These are phyloP conservation scores for Tiliacea aurago DNA, from an alignment of 2,888 invertebrate species.

Conservation along the genomic window DNA sequence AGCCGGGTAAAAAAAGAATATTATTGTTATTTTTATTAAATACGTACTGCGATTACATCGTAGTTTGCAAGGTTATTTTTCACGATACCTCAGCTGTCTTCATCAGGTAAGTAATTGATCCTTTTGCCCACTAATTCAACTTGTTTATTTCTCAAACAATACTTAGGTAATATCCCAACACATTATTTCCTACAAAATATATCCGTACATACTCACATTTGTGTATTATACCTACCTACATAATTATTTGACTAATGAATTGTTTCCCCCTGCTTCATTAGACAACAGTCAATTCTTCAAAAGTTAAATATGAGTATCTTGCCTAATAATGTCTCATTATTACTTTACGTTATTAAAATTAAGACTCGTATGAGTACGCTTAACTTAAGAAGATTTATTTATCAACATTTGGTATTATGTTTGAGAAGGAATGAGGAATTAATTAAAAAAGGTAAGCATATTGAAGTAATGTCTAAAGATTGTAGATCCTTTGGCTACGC, in stretches of 20 bases:
- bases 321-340: constrained; percentile 87
- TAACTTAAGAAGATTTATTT: constrained; percentile 63
- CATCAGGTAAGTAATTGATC: not conserved
- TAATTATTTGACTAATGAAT: constrained; percentile 77
- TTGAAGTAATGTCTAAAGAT: not conserved
- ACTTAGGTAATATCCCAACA: not conserved
- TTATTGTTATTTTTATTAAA: not conserved
- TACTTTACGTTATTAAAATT: constrained; percentile 83
- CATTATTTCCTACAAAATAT: constrained; percentile 36
- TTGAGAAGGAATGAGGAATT: constrained; percentile 25
- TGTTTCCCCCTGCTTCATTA: constrained; percentile 81
- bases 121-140: not conserved
- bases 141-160: constrained; percentile 4
- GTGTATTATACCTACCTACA: constrained; percentile 20
- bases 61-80: no score
- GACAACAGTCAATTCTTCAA: constrained; percentile 83
- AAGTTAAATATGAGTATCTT: constrained; percentile 84
- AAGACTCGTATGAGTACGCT: constrained; percentile 63
- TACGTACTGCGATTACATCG: not conserved
- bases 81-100: not conserved
- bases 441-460: not conserved
- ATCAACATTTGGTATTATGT: constrained; percentile 59
- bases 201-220: constrained; percentile 29
- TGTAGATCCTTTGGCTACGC: not conserved
- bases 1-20: not conserved